Base-by-base conservation (phyloP, 2,888 invertebrate species). In the Omphaloscelis lunosa region DNA sequence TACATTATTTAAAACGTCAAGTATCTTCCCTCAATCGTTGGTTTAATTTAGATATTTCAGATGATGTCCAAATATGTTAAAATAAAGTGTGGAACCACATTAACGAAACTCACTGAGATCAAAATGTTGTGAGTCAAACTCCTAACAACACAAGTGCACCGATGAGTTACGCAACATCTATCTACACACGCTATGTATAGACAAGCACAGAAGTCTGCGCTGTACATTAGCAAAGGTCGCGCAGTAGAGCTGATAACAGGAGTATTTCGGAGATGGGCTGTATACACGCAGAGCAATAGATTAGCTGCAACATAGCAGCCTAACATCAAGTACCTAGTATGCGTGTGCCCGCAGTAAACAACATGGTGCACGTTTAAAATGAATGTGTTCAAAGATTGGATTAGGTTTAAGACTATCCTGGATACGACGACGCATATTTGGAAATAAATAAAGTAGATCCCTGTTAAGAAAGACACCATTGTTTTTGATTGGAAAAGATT, bases 211-310 rank as follows among this genome's bases (percentile, higher is more conserved):
- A 9, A 65, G 29, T 29, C 61, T 39, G 79, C 11, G 65, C 27
- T 45, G 59, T 58, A 7, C 65, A 51, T 65, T 53, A 51, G 48
- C 80, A 79, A 67, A 74, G 79, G 79, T 79, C 66, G 17, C 73
- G 45, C 39, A 0, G 7, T 51, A 34, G 7, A 61, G 15, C 39
- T 34, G 80, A 74, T 79, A 79, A 53, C 2, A 41, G 8, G 45
- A 73, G n/a, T 62, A 48, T 61, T 79, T 73, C 27, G 66, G 66
- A 73, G 72, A 53, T 48, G 48, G 29, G 48, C 27, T 39, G 45
- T 23, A n/a, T 20, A 5, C 27, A 45, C n/a, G 53, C 53, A 29
- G 45, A 62, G 62, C 48, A 29, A 62, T 15, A 56, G 20, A 53
- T 58, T 29, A 34, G 34, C 27, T 45, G 29, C 61, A 48, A 27